Percentiles rank a stretch among this genome's conserved stretches.
These are phyloP conservation scores for Calidris pygmaea DNA, from an alignment of 2,113 vertebrate genomes.

Conservation along the genomic window DNA sequence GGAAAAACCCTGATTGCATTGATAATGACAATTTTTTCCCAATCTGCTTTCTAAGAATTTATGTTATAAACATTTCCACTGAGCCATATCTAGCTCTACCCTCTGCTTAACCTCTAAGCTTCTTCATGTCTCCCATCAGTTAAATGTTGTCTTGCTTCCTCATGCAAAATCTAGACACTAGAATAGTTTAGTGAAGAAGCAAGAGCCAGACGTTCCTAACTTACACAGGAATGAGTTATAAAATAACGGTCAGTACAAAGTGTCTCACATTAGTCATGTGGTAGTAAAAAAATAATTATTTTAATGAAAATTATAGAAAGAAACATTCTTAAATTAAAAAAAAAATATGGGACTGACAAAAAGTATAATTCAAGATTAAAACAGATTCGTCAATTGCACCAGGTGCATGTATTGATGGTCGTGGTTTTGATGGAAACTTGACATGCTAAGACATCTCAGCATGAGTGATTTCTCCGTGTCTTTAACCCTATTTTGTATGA, in stretches of 20 bases:
- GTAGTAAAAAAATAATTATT: background rate
- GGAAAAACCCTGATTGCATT: background rate
- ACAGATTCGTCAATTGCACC: background rate
- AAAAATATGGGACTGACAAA: background rate
- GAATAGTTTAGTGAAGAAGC: background rate
- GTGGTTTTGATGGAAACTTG: background rate
- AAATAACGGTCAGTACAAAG: background rate
- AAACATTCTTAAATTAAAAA: background rate
- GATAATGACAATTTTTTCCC: background rate
- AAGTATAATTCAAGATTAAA: background rate
- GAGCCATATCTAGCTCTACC: background rate
- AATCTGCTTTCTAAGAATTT: background rate
- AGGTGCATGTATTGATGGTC: background rate
- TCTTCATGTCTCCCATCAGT: background rate
- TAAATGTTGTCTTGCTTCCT: background rate
- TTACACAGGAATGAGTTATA: background rate
- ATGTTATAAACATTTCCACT: background rate
- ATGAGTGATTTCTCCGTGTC: background rate
- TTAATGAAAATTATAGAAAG: background rate
- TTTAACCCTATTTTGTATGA: background rate
- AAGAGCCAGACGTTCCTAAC: background rate
- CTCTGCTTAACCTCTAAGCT: background rate
- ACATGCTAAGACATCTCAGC: background rate
- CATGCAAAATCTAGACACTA: background rate
- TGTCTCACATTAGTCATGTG: background rate